phyloP scores from a whole-genome alignment of 2,888 invertebrate species.

The Thysanoteuthis rhombus region DNA sequence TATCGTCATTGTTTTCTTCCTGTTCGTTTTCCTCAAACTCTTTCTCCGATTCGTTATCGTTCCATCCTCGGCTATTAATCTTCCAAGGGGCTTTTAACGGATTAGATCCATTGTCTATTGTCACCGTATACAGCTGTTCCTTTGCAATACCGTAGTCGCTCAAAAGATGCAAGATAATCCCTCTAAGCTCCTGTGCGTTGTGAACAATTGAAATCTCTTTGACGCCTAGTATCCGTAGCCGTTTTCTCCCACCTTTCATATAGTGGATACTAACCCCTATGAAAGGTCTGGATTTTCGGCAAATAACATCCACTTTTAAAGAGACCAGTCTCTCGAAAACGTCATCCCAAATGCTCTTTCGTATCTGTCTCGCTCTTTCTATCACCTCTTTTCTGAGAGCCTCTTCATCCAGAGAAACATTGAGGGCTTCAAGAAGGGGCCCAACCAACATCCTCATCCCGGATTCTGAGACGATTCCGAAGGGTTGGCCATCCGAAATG shows the following conservation, averaged over 20 bases:
- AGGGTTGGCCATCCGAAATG: background rate
- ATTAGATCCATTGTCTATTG: background rate
- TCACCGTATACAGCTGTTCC: background rate
- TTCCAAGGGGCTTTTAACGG: background rate
- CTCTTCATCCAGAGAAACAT: background rate
- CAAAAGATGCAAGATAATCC: background rate
- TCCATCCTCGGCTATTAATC: background rate
- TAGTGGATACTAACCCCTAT: background rate
- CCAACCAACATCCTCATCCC: background rate
- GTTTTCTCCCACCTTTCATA: background rate
- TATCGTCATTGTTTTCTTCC: background rate
- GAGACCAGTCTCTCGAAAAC: background rate
- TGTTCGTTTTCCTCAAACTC: background rate
- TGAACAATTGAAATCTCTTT: background rate
- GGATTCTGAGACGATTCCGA: background rate
- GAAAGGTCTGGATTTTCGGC: background rate
- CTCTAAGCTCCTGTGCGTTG: background rate
- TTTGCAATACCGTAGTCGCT: background rate
- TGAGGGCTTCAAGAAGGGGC: background rate
- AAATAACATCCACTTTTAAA: background rate
- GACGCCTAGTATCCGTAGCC: background rate
- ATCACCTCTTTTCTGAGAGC: background rate
- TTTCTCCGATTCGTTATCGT: background rate
- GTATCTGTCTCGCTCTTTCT: background rate
- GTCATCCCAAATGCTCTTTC: background rate